Conservation (phyloP, 2,113 vertebrate species). For the Podarcis muralis region DNA sequence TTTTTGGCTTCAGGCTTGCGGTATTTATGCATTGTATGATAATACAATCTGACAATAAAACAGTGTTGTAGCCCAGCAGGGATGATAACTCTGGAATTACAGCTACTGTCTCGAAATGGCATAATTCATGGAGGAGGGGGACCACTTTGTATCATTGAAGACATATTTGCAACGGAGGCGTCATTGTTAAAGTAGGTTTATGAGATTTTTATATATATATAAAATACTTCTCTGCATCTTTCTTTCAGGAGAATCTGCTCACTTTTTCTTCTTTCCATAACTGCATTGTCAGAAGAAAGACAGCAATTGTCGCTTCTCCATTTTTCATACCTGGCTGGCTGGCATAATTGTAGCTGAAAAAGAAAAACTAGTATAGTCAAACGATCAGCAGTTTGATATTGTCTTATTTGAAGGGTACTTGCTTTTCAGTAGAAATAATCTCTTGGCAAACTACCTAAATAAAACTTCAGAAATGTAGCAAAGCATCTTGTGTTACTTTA, state of each 20-base stretch:
- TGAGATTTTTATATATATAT: slow-evolving; percentile 8
- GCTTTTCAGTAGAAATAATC: slow-evolving; percentile 15
- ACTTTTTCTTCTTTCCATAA: slow-evolving; percentile 29
- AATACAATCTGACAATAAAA: slow-evolving; percentile 1
- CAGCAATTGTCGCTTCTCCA: background rate
- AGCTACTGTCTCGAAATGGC: slow-evolving; percentile 37
- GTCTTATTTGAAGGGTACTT: slow-evolving; percentile 10
- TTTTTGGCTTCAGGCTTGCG: background rate
- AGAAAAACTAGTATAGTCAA: background rate
- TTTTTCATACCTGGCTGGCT: background rate
- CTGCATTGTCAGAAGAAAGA: slow-evolving; percentile 6
- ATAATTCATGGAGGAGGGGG: slow-evolving; percentile 34
- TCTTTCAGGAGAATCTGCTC: background rate
- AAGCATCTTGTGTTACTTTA: no score
- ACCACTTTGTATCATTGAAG: slow-evolving; percentile 38
- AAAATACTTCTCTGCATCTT: background rate
- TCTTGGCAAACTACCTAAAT: background rate
- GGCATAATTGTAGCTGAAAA: background rate
- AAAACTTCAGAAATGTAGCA: slow-evolving; percentile 29
- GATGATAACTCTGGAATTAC: background rate
- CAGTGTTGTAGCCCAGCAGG: background rate
- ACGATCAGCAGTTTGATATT: background rate
- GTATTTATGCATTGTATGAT: slow-evolving; percentile 1
- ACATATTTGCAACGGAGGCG: slow-evolving; percentile 24
- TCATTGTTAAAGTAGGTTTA: slow-evolving; percentile 9